Conservation (phyloP, 1,140 invertebrate species). For the Panulirus ornatus region DNA sequence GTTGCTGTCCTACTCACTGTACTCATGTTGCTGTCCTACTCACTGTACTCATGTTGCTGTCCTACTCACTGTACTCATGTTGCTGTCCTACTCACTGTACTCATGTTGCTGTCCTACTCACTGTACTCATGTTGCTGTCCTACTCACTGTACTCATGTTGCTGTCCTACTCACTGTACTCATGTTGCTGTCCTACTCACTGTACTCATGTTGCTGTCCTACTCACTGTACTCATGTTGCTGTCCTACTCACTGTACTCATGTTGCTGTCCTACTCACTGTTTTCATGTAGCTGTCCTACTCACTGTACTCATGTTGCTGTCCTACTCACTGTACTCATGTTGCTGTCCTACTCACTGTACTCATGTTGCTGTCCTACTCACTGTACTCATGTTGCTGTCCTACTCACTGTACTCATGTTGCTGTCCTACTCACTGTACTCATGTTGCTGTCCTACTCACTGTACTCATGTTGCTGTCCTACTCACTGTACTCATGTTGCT, state of each 20-base stretch:
- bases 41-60: slow-evolving; percentile 77
- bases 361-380: slow-evolving; percentile 76
- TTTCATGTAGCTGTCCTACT: too few relatives aligned
- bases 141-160: slow-evolving; percentile 77
- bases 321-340: slow-evolving; percentile 77
- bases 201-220: slow-evolving; percentile 74
- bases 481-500: slow-evolving; percentile 77
- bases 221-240: slow-evolving; percentile 77
- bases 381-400: slow-evolving; percentile 76
- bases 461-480: slow-evolving; percentile 74
- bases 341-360: slow-evolving; percentile 76
- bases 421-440: slow-evolving; percentile 76
- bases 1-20: slow-evolving; percentile 76
- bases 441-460: slow-evolving; percentile 77
- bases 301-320: slow-evolving; percentile 77
- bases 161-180: slow-evolving; percentile 76
- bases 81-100: slow-evolving; percentile 76
- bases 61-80: slow-evolving; percentile 77
- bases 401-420: slow-evolving; percentile 77
- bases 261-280: slow-evolving; percentile 76
- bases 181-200: slow-evolving; percentile 77
- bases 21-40: slow-evolving; percentile 75
- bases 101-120: slow-evolving; percentile 76
- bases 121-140: slow-evolving; percentile 76
- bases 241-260: slow-evolving; percentile 77